phyloP scores from a whole-genome alignment of 2,888 invertebrate species.

The Linnaemya vulpina region DNA sequence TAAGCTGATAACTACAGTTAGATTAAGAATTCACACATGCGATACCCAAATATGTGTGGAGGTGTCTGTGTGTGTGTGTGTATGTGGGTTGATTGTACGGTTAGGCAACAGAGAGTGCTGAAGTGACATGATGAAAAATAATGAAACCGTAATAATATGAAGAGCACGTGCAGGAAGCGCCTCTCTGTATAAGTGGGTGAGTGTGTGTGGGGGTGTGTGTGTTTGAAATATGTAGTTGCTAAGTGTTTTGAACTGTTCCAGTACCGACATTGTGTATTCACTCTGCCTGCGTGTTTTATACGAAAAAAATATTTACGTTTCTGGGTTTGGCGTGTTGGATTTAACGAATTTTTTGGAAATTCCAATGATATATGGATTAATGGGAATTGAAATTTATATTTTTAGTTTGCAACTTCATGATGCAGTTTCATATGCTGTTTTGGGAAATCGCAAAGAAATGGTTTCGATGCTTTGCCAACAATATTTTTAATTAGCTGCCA shows the following conservation, averaged over 20 bases:
- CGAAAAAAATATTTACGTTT: not conserved
- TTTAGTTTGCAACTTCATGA: not conserved
- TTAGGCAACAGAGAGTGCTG: not conserved
- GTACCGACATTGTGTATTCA: slow-evolving; percentile 6
- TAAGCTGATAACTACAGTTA: slow-evolving; percentile 19
- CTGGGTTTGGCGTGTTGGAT: not conserved
- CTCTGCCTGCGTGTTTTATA: not conserved
- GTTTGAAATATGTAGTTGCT: not conserved
- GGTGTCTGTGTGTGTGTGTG: not conserved
- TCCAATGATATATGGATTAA: slow-evolving; percentile 16
- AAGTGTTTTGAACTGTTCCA: slow-evolving; percentile 15
- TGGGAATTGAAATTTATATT: not conserved
- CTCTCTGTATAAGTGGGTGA: too few species aligned
- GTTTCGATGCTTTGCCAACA: too few species aligned
- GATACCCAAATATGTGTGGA: not conserved
- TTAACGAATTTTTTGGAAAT: slow-evolving; percentile 11
- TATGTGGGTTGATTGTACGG: too few species aligned
- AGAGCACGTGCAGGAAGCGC: slow-evolving; percentile 1
- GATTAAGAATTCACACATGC: slow-evolving; percentile 3
- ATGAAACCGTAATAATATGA: slow-evolving; percentile 44
- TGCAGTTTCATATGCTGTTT: too few species aligned
- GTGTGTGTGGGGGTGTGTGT: not conserved
- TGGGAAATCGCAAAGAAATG: too few species aligned
- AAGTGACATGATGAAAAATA: slow-evolving; percentile 32
- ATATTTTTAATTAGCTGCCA: too few species aligned